Evolutionary conservation across 2,113 vertebrate species (phyloP).

Genomic region (Leucosticte australis): DNA sequence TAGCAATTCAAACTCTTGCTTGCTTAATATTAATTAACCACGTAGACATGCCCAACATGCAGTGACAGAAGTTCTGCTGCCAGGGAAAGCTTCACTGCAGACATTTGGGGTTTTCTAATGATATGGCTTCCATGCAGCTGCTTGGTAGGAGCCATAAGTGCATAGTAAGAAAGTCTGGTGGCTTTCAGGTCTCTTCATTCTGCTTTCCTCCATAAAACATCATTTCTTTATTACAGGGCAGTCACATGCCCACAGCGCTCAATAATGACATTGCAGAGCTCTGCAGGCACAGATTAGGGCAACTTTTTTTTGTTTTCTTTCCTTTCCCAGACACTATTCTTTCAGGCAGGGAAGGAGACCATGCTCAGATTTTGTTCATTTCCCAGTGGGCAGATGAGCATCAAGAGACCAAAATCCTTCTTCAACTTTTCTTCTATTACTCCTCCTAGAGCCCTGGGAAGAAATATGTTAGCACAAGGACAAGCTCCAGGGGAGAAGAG

Average conservation of each 20-base stretch:
- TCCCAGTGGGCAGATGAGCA: not conserved
- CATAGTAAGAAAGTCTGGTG: not conserved
- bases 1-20: constrained; percentile 34
- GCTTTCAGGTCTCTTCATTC: not conserved
- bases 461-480: not conserved
- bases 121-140: not conserved
- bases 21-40: constrained; percentile 50
- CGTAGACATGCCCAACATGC: not conserved
- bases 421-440: not conserved
- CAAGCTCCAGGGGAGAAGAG: not conserved
- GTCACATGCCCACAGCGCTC: not conserved
- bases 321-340: not conserved
- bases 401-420: not conserved
- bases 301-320: not conserved
- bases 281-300: not conserved
- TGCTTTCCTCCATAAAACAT: not conserved
- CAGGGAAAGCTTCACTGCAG: not conserved
- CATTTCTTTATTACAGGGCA: not conserved
- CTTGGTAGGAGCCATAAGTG: not conserved
- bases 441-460: not conserved
- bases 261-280: not conserved
- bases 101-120: constrained; percentile 18
- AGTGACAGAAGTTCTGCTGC: constrained; percentile 2
- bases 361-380: not conserved
- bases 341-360: not conserved